Evolutionary conservation across 2,113 vertebrate species (phyloP).

Genomic region (Zosterops hypoxanthus): DNA sequence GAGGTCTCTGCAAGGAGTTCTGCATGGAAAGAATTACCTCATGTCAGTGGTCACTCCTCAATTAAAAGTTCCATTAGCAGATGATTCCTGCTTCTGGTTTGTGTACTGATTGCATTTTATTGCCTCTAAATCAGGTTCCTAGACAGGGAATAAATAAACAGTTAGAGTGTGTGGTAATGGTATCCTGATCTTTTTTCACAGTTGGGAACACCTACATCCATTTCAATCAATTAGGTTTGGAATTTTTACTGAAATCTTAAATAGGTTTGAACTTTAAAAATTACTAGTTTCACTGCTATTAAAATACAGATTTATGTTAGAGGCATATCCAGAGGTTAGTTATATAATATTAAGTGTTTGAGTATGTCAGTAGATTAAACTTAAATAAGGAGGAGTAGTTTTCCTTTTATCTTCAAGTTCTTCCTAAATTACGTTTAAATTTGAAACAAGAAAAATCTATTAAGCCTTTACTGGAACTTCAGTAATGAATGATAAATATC

Average conservation of each 20-base stretch:
- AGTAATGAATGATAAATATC: not conserved
- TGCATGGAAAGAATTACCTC: slow-evolving; percentile 86
- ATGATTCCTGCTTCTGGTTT: slow-evolving; percentile 90
- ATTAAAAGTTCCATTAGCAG: slow-evolving; percentile 95
- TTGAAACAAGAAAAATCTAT: not conserved
- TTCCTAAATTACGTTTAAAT: slow-evolving; percentile 18
- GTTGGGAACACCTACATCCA: slow-evolving; percentile 80
- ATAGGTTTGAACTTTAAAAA: slow-evolving; percentile 74
- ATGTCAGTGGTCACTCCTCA: slow-evolving; percentile 87
- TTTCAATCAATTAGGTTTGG: slow-evolving; percentile 77
- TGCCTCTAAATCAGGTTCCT: slow-evolving; percentile 90
- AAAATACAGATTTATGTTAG: slow-evolving; percentile 74
- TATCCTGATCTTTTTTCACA: slow-evolving; percentile 89
- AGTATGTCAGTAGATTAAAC: slow-evolving; percentile 28
- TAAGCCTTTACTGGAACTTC: not conserved
- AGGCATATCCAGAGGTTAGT: slow-evolving; percentile 21
- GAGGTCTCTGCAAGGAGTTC: slow-evolving; percentile 74
- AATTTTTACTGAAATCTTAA: slow-evolving; percentile 80
- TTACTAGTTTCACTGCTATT: slow-evolving; percentile 54
- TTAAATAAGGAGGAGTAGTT: not conserved
- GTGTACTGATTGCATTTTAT: slow-evolving; percentile 88
- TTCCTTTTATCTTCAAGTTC: not conserved
- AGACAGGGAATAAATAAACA: slow-evolving; percentile 94
- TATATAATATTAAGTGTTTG: not conserved
- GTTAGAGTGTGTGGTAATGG: slow-evolving; percentile 90